Evolutionary conservation across 2,113 vertebrate species (phyloP).

Genomic region (Entosphenus tridentatus): DNA sequence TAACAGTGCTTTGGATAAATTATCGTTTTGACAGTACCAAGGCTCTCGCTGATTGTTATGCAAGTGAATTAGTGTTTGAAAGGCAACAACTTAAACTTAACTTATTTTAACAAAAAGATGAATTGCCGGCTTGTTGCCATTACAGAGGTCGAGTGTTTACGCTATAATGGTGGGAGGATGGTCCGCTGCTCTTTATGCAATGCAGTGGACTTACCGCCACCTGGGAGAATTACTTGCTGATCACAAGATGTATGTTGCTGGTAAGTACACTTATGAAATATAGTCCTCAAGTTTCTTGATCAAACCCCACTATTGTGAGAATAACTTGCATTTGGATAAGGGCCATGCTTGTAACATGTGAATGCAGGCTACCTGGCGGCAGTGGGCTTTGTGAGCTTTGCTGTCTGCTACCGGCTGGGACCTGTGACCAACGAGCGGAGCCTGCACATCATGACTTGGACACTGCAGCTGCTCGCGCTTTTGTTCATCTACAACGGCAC

Average conservation of each 20-base stretch:
- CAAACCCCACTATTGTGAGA: no score
- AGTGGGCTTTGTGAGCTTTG: slow-evolving; percentile 63
- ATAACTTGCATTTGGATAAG: no score
- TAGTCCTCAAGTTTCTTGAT: no score
- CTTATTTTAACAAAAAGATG: no score
- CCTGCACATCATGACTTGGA: slow-evolving; percentile 73
- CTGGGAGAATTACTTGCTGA: slow-evolving; percentile 42
- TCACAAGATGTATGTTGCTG: slow-evolving; percentile 59
- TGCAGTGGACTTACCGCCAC: slow-evolving; percentile 68
- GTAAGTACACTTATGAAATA: slow-evolving; percentile 19
- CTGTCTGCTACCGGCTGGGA: slow-evolving; percentile 64
- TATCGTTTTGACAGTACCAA: no score
- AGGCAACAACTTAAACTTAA: no score
- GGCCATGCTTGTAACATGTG: no score
- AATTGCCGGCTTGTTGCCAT: no score
- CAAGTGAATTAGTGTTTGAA: no score
- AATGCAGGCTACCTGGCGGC: slow-evolving; percentile 39
- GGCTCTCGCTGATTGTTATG: no score
- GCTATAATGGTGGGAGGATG: slow-evolving; percentile 57
- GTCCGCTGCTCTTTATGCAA: slow-evolving; percentile 84
- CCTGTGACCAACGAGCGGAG: slow-evolving; percentile 58
- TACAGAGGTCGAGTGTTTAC: slow-evolving; percentile 23
- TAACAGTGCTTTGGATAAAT: no score
- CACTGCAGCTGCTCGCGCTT: slow-evolving; percentile 56
- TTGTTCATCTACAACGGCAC: slow-evolving; percentile 46